These are phyloP conservation scores for Papilio polytes DNA, from an alignment of 1,140 invertebrate genomes.

Conservation along the genomic window DNA sequence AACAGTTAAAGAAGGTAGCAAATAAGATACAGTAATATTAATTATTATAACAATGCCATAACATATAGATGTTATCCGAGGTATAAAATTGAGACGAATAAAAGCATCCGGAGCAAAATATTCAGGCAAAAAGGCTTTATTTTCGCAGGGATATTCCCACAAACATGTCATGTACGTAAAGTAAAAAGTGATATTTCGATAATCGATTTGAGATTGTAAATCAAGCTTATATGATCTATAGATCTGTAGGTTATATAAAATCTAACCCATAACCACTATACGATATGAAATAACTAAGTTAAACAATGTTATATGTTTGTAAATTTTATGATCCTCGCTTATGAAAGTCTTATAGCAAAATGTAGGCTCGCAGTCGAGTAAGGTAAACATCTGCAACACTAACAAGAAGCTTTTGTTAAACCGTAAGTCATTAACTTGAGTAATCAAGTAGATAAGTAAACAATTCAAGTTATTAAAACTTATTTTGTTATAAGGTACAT, in stretches of 20 bases:
- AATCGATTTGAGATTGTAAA: too few relatives aligned
- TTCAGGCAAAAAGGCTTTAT: too few relatives aligned
- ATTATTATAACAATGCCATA: too few relatives aligned
- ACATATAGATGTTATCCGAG: too few relatives aligned
- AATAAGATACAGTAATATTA: too few relatives aligned
- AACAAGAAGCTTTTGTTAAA: background rate
- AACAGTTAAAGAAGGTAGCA: too few relatives aligned
- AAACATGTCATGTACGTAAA: too few relatives aligned
- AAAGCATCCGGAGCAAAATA: too few relatives aligned
- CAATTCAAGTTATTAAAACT: background rate
- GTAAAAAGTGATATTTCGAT: too few relatives aligned
- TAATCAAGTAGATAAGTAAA: background rate
- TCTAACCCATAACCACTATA: background rate
- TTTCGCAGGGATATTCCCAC: too few relatives aligned
- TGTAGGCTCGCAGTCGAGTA: background rate
- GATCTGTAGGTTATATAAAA: background rate
- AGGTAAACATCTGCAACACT: background rate
- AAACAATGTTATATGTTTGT: background rate
- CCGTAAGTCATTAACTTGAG: background rate
- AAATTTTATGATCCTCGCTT: background rate
- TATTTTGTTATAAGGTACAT: background rate
- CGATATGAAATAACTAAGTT: background rate
- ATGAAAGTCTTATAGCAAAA: background rate
- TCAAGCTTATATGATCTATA: too few relatives aligned
- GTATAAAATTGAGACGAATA: too few relatives aligned